Base-by-base conservation (phyloP, 1,140 invertebrate species). In the Paralvinella palmiformis region DNA sequence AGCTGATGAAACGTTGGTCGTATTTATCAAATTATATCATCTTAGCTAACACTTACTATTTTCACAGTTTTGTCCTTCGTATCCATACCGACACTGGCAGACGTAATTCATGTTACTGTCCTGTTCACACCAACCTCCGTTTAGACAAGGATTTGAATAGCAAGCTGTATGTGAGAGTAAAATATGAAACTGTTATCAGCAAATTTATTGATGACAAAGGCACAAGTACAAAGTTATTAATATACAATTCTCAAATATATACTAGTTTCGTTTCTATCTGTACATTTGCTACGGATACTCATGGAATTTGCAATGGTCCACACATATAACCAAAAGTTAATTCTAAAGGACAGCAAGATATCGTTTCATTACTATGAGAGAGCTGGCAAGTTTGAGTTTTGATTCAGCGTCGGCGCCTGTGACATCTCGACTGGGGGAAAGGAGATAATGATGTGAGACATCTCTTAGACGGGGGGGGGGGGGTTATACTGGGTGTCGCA, bases 61-160 rank as follows among this genome's bases (percentile, higher is more conserved):
- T 60, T 60, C 35, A 41, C 58, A 60, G 35, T 45, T 37, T 22
- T 41, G 24, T 5, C 58, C 58, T 41, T 27, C 41, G 35, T 45
- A 60, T 45, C 58, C 58, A 5, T 31, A 5, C 3, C 36, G 5
- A 33, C 58, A 60, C 31, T 45, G 33, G 37, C 58, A 60, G 6
- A 45, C 41, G 41, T 41, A 60, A 41, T 45, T 37, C 22, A 15
- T 37, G n/a, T 10, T n/a, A 10, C 36, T 37, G 1, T 41, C 41
- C 20, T 24, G 27, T 32, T 41, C 27, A 27, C 58, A 60, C 35
- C 58, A 44, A 7, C 58, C 58, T 35, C 41, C 33, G 32, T 60
- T 60, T 33, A 41, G 58, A 45, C 58, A 60, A 5, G 58, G 58
- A 17, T 35, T 32, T 20, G 33, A 41, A 20, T 22, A 17, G 41